phyloP scores from a whole-genome alignment of 2,113 vertebrate species.

The Pyrgilauda ruficollis region DNA sequence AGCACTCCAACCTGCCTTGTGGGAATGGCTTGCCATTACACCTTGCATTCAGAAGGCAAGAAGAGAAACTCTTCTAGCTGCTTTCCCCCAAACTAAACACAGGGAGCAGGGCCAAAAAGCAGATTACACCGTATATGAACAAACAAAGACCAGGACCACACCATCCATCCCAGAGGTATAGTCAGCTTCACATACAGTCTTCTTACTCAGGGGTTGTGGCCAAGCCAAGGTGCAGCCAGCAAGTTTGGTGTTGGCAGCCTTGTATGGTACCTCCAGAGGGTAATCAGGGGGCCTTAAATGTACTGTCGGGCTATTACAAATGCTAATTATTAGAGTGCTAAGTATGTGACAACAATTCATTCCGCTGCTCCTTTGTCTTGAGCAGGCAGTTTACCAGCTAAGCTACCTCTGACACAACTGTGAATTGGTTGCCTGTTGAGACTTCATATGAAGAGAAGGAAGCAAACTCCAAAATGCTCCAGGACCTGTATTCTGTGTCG shows the following conservation, averaged over 20 bases:
- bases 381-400: background rate
- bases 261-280: background rate
- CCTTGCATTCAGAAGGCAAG: background rate
- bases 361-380: background rate
- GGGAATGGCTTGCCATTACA: background rate
- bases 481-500: background rate
- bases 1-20: background rate
- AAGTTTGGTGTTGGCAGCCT: background rate
- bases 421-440: background rate
- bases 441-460: background rate
- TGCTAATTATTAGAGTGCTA: background rate
- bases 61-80: background rate
- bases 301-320: background rate
- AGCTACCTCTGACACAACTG: fast-evolving
- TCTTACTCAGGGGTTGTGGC: background rate
- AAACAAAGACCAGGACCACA: background rate
- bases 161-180: background rate
- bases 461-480: background rate
- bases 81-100: background rate
- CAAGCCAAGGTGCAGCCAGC: background rate
- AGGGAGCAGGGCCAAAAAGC: background rate
- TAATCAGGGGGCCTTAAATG: background rate
- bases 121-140: background rate
- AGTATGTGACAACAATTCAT: background rate
- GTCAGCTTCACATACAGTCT: background rate